Evolutionary conservation across 2,113 vertebrate species (phyloP).

Genomic region (Aix galericulata): DNA sequence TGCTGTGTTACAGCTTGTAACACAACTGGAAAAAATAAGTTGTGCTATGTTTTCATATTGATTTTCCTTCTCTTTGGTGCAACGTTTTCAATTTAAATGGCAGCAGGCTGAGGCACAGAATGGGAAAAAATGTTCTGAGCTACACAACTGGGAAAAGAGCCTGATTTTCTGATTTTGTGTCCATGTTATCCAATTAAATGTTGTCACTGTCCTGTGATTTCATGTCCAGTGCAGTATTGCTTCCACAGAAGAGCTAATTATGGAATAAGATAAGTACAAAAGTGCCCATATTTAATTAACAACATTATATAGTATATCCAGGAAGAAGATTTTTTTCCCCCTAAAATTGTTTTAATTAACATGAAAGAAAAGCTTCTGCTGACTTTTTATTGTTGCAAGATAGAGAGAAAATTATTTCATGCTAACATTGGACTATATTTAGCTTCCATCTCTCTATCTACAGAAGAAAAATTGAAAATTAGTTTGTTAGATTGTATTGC

Average conservation of each 20-base stretch:
- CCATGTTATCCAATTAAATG: constrained; percentile 39
- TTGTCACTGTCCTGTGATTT: constrained; percentile 57
- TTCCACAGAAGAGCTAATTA: constrained; percentile 55
- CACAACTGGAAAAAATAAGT: background rate
- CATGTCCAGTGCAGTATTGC: constrained; percentile 19
- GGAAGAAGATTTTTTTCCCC: background rate
- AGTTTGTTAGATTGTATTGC: constrained; percentile 29
- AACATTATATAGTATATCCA: background rate
- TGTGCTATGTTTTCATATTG: constrained; percentile 1
- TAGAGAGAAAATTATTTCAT: constrained; percentile 38
- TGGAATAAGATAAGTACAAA: constrained; percentile 17
- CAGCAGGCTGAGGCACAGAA: constrained; percentile 18
- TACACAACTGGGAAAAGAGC: constrained; percentile 43
- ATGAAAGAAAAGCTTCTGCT: constrained; percentile 48
- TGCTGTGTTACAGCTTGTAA: background rate
- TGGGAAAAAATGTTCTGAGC: constrained; percentile 15
- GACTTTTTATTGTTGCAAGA: constrained; percentile 37
- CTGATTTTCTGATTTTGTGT: constrained; percentile 50
- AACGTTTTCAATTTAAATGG: constrained; percentile 44
- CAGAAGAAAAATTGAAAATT: constrained; percentile 45
- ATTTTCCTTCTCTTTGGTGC: constrained; percentile 45
- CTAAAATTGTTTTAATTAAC: constrained; percentile 57
- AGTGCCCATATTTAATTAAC: constrained; percentile 52
- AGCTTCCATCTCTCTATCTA: constrained; percentile 14
- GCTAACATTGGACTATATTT: constrained; percentile 2